A percentile compares a stretch with the other conserved stretches of the same genome.
Evolutionary conservation across 2,113 vertebrate genomes (phyloP).

Genomic region (Dinomys branickii): DNA sequence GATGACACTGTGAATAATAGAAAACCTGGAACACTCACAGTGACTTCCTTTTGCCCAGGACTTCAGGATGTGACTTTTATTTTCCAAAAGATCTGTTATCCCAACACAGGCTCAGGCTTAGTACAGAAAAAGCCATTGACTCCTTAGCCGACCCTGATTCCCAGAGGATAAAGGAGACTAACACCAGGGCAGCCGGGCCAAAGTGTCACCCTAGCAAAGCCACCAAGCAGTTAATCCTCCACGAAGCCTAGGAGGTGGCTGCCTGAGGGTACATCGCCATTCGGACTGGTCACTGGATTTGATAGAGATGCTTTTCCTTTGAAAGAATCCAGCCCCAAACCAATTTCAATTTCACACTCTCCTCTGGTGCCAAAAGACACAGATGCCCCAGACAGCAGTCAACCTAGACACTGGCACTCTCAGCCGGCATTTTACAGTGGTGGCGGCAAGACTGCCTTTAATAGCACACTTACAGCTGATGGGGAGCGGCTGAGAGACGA

Average conservation of each 20-base stretch:
- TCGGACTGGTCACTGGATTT: background rate
- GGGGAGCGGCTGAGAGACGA: slow-evolving; percentile 5
- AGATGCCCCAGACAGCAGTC: background rate
- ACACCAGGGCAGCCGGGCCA: background rate
- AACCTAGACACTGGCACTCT: slow-evolving; percentile 11
- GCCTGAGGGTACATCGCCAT: fast-evolving
- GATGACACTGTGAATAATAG: background rate
- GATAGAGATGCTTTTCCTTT: background rate
- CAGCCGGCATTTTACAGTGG: background rate
- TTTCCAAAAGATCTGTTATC: background rate
- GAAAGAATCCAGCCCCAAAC: background rate
- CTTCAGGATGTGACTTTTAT: background rate
- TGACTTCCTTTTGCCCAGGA: background rate
- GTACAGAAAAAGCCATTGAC: background rate
- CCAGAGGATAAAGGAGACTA: background rate
- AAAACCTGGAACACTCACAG: background rate
- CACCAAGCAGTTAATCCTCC: background rate
- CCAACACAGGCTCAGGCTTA: background rate
- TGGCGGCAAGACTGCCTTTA: background rate
- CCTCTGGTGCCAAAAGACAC: background rate
- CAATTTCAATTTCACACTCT: slow-evolving; percentile 52
- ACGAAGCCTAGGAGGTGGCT: background rate
- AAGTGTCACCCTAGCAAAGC: background rate
- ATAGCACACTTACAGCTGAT: background rate
- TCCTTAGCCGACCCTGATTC: background rate